Conservation (phyloP, 2,888 invertebrate genomes). For the Teleogryllus oceanicus region DNA sequence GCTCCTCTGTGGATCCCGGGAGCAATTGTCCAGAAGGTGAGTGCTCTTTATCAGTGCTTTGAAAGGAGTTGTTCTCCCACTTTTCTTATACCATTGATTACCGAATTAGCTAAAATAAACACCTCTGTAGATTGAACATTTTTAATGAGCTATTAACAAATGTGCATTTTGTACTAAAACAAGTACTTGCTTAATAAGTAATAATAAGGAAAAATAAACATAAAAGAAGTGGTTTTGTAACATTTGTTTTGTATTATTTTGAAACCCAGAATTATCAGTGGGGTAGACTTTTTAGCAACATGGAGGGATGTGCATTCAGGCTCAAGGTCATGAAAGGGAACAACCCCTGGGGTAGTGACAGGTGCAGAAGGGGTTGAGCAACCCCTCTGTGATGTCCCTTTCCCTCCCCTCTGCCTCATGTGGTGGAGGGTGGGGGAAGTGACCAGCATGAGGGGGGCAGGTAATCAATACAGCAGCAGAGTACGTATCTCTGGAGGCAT, state of each 20-base stretch:
- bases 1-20: constrained; percentile 40
- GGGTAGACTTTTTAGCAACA: too few relatives aligned
- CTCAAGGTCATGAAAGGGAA: constrained; percentile 11
- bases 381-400: not conserved
- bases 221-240: too few relatives aligned
- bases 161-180: too few relatives aligned
- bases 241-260: too few relatives aligned
- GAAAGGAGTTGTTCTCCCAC: too few relatives aligned
- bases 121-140: too few relatives aligned
- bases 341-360: not conserved
- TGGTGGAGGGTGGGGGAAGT: constrained; percentile 18
- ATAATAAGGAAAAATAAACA: too few relatives aligned
- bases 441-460: not conserved
- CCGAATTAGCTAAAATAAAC: not conserved
- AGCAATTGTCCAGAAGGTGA: constrained; percentile 54
- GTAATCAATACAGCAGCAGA: constrained; percentile 3
- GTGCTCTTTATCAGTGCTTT: not conserved
- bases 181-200: too few relatives aligned
- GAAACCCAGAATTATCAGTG: too few relatives aligned
- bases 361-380: constrained; percentile 4
- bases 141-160: too few relatives aligned
- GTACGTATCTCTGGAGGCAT: not conserved
- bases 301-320: not conserved
- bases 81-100: not conserved
- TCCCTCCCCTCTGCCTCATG: constrained; percentile 3